Base-by-base conservation (phyloP, 2,113 vertebrate genomes). In the Apteryx owenii region DNA sequence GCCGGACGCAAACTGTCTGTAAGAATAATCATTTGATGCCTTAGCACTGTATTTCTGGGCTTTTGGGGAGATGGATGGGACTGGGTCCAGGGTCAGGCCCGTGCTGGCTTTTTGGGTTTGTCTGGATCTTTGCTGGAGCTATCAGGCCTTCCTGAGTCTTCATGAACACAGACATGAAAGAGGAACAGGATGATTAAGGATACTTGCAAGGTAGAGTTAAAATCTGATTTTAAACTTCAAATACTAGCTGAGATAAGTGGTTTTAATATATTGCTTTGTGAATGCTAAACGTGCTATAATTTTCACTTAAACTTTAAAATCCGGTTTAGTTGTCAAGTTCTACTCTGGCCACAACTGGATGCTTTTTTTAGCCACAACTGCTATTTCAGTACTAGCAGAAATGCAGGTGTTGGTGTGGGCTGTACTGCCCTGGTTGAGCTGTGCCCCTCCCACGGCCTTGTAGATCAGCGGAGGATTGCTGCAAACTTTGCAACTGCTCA, bases 381-480 rank as follows among this genome's bases (percentile, higher is more conserved):
- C 85, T 92, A 46, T 95, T 95, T 85, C n/a, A 22, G 38, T 23
- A 1, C 23, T 91, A 95, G 93, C 85, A 42, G 42, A 21, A 16
- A 58, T 65, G 80, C 69, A 70, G 53, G 50, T 38, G 36, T 84
- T 65, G 88, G 42, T 80, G 76, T 95, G 61, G 18, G 81, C 23
- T 65, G 2, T 81, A 0, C 6, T 82, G 89, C 91, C 92, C 89
- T 96, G 72, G 76, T 11, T 89, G 81, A 93, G 65, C 88, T 94
- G 83, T 96, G 92, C 97, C 96, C 96, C 96, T 64, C 16, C 56
- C 46, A 44, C n/a, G 71, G 76, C 75, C 61, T 42, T 53, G 51
- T 87, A 68, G 85, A 89, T 88, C 93, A 95, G 87, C 77, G 23
- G 26, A 64, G 62, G 62, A 58, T 22, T 88, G 22, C 1, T 0